Evolutionary conservation across 1,140 invertebrate genomes (phyloP), one percentile per base, ranked within the genome.

Genomic region (Paracyclopina nana): DNA sequence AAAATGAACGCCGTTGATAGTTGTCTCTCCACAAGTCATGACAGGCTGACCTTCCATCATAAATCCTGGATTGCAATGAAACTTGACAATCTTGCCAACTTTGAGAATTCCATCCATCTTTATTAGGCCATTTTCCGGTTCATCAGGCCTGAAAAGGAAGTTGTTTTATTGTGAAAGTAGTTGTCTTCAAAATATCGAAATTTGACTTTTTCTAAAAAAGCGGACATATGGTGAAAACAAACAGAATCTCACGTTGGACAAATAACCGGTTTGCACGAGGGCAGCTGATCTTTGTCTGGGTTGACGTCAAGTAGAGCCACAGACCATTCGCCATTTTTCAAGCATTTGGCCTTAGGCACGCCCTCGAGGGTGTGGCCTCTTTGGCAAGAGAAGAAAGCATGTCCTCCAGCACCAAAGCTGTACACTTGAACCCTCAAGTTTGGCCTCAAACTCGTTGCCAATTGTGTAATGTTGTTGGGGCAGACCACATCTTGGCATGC

Each of bases 11-110:
- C n/a, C n/a, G n/a, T n/a, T n/a, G n/a, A n/a, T n/a, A n/a, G n/a
- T n/a, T 65, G 76, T 84, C 62, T 87, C 82, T 66, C 84, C 79
- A 65, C 86, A 91, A 11, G 80, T 77, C 30, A 84, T 73, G 55
- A 82, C 79, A 9, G 78, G 76, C 58, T 79, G 72, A 2, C 84
- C 84, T 62, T 84, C 78, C 69, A 88, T 77, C 72, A 86, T 84
- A 65, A 77, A 85, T 51, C 84, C 81, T 38, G 79, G 74, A 64
- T 82, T 76, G 65, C 85, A 90, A 61, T 78, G 78, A 66, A 82
- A 82, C 60, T 84, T 79, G 14, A 84, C 72, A 18, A 84, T 73
- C 62, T 86, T 81, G 12, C 82, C 81, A 18, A 79, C 79, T 58
- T 78, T 72, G 64, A 79, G 40, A 72, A 73, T 50, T 68, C 70